These are phyloP conservation scores for Amphilophus citrinellus DNA, from an alignment of 2,113 vertebrate genomes.

Conservation along the genomic window DNA sequence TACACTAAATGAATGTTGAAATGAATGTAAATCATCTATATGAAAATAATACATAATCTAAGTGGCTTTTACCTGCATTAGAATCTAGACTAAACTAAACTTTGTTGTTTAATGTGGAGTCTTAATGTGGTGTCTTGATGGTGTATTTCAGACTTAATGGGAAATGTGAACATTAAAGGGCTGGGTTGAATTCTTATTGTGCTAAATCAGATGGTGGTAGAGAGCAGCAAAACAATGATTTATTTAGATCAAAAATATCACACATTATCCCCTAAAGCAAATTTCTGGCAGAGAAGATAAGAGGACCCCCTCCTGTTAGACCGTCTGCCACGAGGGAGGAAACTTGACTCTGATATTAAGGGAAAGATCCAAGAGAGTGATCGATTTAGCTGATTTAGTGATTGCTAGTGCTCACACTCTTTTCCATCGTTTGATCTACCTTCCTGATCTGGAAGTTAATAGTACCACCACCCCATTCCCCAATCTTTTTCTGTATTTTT, in stretches of 20 bases:
- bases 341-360: conserved; percentile 2
- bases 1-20: too few relatives aligned
- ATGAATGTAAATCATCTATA: too few relatives aligned
- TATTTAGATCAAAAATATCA: conserved; percentile 24
- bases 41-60: too few relatives aligned
- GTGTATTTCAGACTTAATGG: not conserved
- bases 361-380: not conserved
- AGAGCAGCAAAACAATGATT: conserved; percentile 7
- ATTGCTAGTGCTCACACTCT: not conserved
- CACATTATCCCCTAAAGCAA: conserved; percentile 16
- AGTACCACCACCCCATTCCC: not conserved
- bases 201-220: not conserved
- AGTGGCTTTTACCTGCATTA: not conserved
- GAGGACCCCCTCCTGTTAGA: conserved; percentile 24
- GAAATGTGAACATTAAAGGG: not conserved
- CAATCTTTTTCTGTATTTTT: conserved; percentile 4
- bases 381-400: not conserved
- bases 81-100: not conserved
- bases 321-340: conserved; percentile 15
- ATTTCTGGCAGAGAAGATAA: conserved; percentile 36
- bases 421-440: not conserved
- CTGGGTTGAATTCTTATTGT: not conserved
- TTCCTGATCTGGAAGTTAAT: not conserved
- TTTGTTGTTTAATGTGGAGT: not conserved
- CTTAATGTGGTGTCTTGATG: not conserved